Evolutionary conservation across 1,140 invertebrate species (phyloP).

Genomic region (Drosophila azteca): DNA sequence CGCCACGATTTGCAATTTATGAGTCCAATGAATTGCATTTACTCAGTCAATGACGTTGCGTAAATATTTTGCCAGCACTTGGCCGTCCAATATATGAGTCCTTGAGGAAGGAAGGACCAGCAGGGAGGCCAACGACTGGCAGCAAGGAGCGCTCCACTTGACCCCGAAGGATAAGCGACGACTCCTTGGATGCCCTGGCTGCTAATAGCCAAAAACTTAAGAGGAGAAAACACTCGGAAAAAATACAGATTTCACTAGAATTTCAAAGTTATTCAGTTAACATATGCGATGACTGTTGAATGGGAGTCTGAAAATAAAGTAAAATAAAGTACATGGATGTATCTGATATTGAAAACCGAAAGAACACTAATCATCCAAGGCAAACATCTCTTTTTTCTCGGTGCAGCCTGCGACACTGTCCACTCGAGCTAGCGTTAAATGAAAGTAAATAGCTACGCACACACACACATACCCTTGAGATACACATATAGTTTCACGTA

Average conservation of each 20-base stretch:
- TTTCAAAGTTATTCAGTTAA: no score
- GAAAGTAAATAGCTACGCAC: constrained; percentile 66
- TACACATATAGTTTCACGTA: constrained; percentile 1
- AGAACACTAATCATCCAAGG: background rate
- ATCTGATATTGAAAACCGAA: no score
- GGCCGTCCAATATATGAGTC: constrained; percentile 30
- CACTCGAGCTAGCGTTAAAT: constrained; percentile 59
- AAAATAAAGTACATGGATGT: background rate
- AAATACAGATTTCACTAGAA: no score
- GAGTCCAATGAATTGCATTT: constrained; percentile 67
- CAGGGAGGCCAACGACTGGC: constrained; percentile 2
- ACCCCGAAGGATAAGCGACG: constrained; percentile 54
- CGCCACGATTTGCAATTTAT: constrained; percentile 59
- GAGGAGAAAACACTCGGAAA: constrained; percentile 25
- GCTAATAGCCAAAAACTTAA: constrained; percentile 69
- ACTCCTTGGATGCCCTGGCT: constrained; percentile 3
- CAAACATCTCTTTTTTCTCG: background rate
- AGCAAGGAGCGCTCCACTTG: constrained; percentile 54
- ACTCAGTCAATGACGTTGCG: constrained; percentile 46
- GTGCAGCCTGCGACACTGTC: constrained; percentile 35
- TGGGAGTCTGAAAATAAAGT: background rate
- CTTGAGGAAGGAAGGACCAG: constrained; percentile 28
- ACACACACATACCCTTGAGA: background rate
- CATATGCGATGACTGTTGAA: no score
- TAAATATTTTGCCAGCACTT: constrained; percentile 60